Conservation (phyloP, 2,797 vertebrate genomes). For the Geotria australis region DNA sequence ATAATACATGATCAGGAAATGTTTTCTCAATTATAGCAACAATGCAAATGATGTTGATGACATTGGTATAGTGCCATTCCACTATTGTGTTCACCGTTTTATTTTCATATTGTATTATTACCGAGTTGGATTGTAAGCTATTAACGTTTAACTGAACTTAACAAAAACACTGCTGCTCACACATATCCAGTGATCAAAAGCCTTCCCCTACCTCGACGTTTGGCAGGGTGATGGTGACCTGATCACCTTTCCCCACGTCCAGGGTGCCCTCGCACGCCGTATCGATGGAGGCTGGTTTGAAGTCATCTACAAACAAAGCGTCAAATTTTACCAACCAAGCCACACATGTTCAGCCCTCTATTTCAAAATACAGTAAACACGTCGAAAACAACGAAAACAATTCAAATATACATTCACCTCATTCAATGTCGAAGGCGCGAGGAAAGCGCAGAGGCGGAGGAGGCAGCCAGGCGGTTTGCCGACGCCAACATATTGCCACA, state of each 20-base stretch:
- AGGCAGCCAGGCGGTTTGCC: too few species aligned
- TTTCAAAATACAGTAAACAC: too few species aligned
- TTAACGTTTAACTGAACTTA: background rate
- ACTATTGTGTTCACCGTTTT: background rate
- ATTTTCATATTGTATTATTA: background rate
- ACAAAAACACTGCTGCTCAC: too few species aligned
- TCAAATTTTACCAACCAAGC: too few species aligned
- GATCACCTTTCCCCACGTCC: constrained; percentile 92
- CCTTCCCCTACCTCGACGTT: constrained; percentile 45
- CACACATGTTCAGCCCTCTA: too few species aligned
- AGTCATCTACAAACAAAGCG: constrained; percentile 36
- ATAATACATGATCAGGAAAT: background rate
- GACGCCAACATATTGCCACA: too few species aligned
- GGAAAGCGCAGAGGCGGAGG: too few species aligned
- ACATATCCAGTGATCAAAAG: background rate
- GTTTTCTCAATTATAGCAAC: background rate
- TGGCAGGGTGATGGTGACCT: constrained; percentile 84
- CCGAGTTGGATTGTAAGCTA: too few species aligned
- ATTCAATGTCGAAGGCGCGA: too few species aligned
- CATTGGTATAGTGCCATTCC: background rate
- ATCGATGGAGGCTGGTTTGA: constrained; percentile 91
- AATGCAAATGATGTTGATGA: background rate
- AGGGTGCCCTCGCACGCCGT: constrained; percentile 82
- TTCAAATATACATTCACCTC: too few species aligned
- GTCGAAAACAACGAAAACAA: too few species aligned